phyloP scores from a whole-genome alignment of 2,113 vertebrate genomes.

The Ageneiosus marmoratus region DNA sequence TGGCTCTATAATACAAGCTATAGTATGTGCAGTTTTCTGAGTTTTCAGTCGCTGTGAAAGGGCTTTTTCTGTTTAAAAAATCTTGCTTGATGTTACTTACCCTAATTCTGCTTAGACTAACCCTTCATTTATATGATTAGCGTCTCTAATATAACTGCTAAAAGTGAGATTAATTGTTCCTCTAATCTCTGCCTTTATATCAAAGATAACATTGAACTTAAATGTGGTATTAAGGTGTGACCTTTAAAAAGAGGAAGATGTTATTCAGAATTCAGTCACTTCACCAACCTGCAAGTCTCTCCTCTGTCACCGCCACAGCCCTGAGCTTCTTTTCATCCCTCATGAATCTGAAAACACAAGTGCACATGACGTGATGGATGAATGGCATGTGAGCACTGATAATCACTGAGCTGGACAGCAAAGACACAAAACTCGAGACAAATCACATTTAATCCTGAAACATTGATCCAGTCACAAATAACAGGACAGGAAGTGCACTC shows the following conservation, averaged over 20 bases:
- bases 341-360: neutral
- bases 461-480: neutral
- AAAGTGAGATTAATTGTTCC: neutral
- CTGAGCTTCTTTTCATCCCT: constrained; percentile 13
- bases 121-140: neutral
- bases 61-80: neutral
- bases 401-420: neutral
- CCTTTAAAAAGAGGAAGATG: constrained; percentile 25
- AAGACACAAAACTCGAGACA: neutral
- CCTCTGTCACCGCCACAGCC: constrained; percentile 13
- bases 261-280: constrained; percentile 30
- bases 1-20: neutral
- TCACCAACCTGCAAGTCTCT: constrained; percentile 3
- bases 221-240: neutral
- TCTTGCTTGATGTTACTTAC: neutral
- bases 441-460: neutral
- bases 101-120: neutral
- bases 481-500: neutral
- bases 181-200: neutral
- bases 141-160: neutral
- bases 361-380: constrained; percentile 27
- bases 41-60: neutral
- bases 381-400: constrained; percentile 14
- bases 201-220: neutral
- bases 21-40: neutral